phyloP scores from a whole-genome alignment of 2,113 vertebrate species.

The Taxidea taxus region DNA sequence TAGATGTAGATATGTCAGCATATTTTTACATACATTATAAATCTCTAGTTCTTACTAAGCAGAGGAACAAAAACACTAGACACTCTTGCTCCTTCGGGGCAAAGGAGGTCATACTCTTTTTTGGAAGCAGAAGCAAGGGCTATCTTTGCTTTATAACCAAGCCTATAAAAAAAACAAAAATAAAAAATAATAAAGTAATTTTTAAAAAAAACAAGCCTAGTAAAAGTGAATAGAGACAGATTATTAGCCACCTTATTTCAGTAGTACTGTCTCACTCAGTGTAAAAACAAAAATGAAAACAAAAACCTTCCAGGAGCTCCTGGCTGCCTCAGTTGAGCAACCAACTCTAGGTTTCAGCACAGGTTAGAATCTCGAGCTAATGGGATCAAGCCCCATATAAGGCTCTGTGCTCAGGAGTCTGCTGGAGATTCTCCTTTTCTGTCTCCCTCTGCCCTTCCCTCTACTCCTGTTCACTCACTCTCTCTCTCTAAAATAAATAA shows the following conservation, averaged over 20 bases:
- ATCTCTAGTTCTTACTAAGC: not conserved
- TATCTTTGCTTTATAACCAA: not conserved
- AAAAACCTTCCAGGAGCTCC: not conserved
- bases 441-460: not conserved
- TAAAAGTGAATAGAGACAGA: not conserved
- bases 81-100: not conserved
- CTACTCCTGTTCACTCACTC: not conserved
- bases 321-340: not conserved
- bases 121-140: constrained; percentile 15
- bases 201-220: too few species aligned
- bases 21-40: constrained; percentile 9
- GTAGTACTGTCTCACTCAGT: not conserved
- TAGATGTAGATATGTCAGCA: constrained; percentile 21
- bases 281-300: not conserved
- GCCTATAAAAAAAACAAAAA: too few species aligned
- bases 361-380: not conserved
- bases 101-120: not conserved
- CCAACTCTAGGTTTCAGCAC: not conserved
- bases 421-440: not conserved
- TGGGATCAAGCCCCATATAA: not conserved
- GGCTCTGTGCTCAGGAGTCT: not conserved
- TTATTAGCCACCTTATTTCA: not conserved
- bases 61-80: not conserved
- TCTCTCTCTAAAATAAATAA: not conserved
- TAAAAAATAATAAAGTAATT: too few species aligned